These are phyloP conservation scores for Hypselothyrea guttata DNA, from an alignment of 2,888 invertebrate genomes.

Conservation along the genomic window DNA sequence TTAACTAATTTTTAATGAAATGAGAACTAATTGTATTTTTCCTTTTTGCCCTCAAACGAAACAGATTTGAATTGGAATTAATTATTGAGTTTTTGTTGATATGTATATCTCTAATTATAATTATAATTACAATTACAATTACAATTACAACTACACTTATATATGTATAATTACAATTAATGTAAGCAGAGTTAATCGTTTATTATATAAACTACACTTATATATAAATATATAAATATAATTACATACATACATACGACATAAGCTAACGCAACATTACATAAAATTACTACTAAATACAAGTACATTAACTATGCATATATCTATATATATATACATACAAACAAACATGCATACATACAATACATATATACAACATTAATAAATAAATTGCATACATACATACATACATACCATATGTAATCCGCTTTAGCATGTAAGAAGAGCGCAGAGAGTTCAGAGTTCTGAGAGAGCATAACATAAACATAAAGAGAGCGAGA, in stretches of 20 bases:
- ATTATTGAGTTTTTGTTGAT: constrained; percentile 66
- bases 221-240: constrained; percentile 15
- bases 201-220: constrained; percentile 57
- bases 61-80: constrained; percentile 35
- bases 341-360: constrained; percentile 49
- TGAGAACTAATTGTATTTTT: constrained; percentile 37
- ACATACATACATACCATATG: constrained; percentile 39
- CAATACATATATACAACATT: constrained; percentile 29
- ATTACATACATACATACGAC: constrained; percentile 30
- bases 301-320: constrained; percentile 49
- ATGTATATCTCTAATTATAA: constrained; percentile 53
- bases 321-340: constrained; percentile 38
- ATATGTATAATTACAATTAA: too few relatives aligned
- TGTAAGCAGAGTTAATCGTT: constrained; percentile 50
- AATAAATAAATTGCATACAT: constrained; percentile 45
- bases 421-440: constrained; percentile 68
- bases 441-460: constrained; percentile 39
- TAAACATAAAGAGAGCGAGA: constrained; percentile 1
- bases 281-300: constrained; percentile 53
- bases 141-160: too few relatives aligned
- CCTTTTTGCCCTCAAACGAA: constrained; percentile 12
- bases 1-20: constrained; percentile 47
- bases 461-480: constrained; percentile 12
- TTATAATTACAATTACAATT: too few relatives aligned
- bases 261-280: constrained; percentile 59